Evolutionary conservation across 1,140 invertebrate genomes (phyloP), one percentile per base, ranked within the genome.

Genomic region (Odontomachus brunneus): DNA sequence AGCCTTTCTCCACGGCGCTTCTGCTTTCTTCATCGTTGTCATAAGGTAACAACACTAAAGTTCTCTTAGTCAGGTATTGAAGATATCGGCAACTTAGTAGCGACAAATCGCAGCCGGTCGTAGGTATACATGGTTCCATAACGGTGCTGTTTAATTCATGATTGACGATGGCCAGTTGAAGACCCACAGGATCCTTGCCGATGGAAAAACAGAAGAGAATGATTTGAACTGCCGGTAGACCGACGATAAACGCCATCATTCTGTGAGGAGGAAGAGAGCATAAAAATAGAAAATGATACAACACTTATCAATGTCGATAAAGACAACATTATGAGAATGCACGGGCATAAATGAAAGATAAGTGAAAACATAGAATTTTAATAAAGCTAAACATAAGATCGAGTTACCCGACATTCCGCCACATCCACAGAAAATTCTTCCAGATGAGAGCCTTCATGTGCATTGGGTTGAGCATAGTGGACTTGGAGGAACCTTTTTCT

Each of bases 201-300:
- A 99, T 98, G 26, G 98, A 98, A 63, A 99, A 91, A 94, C 98
- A 99, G 94, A 99, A 99, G 7, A 99, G 94, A 33, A 99, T 95
- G 82, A 99, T 98, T 95, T 99, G 98, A 72, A 98, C 96, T 0
- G 98, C 96, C 0, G 98, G 98, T 63, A 99, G 94, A 33, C 97
- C 97, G 82, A 99, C 97, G 88, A 99, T 97, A 93, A 99, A 99
- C 33, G 97, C 91, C 95, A 99, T 96, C 53, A 98, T 96, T 9
- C 97, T 98, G n/a, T 2, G 4, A 44, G 91, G 44, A 94, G 94
- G 84, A 82, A 88, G 62, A 69, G 60, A 73, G 65, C 19, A 22
- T 26, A 1, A 38, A 80, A n/a, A 12, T 82, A 44, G 1, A 29
- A 4, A 48, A 48, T 38, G 15, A 57, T 1, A 63, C n/a, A 44